phyloP scores from a whole-genome alignment of 2,888 invertebrate genomes.

The Ischnus inquisitorius region DNA sequence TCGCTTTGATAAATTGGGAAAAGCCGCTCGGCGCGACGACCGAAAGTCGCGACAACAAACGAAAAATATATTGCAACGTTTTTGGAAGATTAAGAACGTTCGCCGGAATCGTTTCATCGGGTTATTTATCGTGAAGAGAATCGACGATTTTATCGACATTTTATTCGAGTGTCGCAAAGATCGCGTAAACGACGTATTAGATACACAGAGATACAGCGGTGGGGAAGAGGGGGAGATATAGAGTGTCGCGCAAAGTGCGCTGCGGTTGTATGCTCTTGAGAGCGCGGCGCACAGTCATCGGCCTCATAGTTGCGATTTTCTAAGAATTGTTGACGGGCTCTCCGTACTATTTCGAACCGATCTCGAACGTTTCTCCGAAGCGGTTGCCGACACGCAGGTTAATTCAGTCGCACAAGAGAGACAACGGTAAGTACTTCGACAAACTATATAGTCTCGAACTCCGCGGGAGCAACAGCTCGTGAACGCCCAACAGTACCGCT shows the following conservation, averaged over 20 bases:
- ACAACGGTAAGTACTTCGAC: constrained; percentile 68
- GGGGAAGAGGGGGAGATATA: neutral
- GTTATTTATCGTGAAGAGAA: too few species aligned
- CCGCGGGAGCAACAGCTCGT: constrained; percentile 15
- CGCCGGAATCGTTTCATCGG: too few species aligned
- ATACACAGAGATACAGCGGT: neutral
- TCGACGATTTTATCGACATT: neutral
- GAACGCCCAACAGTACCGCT: constrained; percentile 21
- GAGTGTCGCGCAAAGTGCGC: neutral
- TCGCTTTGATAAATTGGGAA: neutral
- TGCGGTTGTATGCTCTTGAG: neutral
- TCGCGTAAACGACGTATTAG: neutral
- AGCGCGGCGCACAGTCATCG: constrained; percentile 57
- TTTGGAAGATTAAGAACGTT: too few species aligned
- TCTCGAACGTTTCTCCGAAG: constrained; percentile 70
- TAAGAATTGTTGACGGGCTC: constrained; percentile 68
- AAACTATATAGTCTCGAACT: constrained; percentile 44
- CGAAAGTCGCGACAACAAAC: neutral
- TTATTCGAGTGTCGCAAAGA: neutral
- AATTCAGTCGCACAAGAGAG: constrained; percentile 71
- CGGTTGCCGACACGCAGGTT: constrained; percentile 69
- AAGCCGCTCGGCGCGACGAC: neutral
- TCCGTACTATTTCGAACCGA: constrained; percentile 71
- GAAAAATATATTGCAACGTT: neutral
- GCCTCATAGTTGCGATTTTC: constrained; percentile 69